A percentile compares a stretch with the other conserved stretches of the same genome.
phyloP scores from a whole-genome alignment of 1,140 invertebrate species.

The Temnothorax longispinosus region DNA sequence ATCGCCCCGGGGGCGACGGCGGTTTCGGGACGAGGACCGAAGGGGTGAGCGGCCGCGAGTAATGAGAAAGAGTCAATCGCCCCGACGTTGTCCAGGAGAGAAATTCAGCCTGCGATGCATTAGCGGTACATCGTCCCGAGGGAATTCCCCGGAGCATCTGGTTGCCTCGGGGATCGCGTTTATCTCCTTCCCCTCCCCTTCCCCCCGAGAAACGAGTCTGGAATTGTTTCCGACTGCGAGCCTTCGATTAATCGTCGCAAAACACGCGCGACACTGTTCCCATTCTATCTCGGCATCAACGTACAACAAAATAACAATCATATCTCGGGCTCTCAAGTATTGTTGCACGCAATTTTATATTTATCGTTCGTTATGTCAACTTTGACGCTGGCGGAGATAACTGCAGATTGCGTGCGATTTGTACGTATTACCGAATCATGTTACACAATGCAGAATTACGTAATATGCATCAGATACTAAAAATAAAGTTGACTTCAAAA shows the following conservation, averaged over 20 bases:
- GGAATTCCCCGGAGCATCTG: slow-evolving; percentile 42
- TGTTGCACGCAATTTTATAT: neutral
- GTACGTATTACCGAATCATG: slow-evolving; percentile 8
- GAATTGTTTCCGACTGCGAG: slow-evolving; percentile 33
- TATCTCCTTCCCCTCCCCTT: neutral
- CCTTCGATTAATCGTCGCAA: slow-evolving; percentile 25
- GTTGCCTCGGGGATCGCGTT: slow-evolving; percentile 26
- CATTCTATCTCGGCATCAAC: neutral
- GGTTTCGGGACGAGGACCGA: slow-evolving; percentile 42
- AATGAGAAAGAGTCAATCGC: slow-evolving; percentile 69
- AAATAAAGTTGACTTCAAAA: neutral
- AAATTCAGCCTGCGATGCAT: slow-evolving; percentile 58
- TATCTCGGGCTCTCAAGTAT: neutral
- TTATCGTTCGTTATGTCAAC: neutral
- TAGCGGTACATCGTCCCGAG: slow-evolving; percentile 55
- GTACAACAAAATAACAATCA: neutral
- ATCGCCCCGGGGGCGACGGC: slow-evolving; percentile 48
- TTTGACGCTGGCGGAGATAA: neutral
- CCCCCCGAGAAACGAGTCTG: slow-evolving; percentile 22
- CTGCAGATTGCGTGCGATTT: neutral
- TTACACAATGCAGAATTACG: slow-evolving; percentile 1
- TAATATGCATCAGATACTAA: neutral
- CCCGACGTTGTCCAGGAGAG: slow-evolving; percentile 56
- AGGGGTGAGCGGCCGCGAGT: slow-evolving; percentile 57
- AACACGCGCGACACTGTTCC: slow-evolving; percentile 9